Evolutionary conservation across 2,797 vertebrate species (phyloP).

Genomic region (Tachyglossus aculeatus): DNA sequence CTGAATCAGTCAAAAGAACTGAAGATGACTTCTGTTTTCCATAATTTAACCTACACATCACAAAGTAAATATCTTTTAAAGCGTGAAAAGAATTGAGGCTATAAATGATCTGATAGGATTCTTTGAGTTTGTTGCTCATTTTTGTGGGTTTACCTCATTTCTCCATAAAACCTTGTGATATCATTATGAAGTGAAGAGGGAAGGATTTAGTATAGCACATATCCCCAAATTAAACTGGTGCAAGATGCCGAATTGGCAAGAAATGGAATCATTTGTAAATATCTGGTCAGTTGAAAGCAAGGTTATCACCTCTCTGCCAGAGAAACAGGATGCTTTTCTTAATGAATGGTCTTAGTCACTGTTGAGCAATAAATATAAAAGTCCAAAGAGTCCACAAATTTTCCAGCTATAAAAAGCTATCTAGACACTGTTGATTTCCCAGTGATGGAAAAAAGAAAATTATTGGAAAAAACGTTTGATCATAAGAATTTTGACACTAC

Average conservation of each 20-base stretch:
- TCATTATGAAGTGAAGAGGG: background rate
- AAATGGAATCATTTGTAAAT: slow-evolving; percentile 64
- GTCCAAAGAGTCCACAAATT: slow-evolving; percentile 34
- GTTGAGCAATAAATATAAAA: slow-evolving; percentile 52
- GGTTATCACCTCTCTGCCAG: slow-evolving; percentile 61
- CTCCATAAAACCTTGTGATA: background rate
- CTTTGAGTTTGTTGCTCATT: background rate
- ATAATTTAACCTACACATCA: background rate
- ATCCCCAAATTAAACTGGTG: slow-evolving; percentile 58
- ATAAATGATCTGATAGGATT: background rate
- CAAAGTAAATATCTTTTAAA: background rate
- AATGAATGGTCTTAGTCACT: slow-evolving; percentile 43
- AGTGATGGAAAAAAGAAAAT: slow-evolving; percentile 34
- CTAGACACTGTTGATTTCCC: slow-evolving; percentile 30
- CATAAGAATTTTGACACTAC: slow-evolving; percentile 33
- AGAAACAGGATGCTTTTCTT: slow-evolving; percentile 56
- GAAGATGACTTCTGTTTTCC: too few relatives aligned
- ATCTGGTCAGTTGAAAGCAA: slow-evolving; percentile 40
- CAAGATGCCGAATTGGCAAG: slow-evolving; percentile 32
- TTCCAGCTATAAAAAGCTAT: slow-evolving; percentile 25
- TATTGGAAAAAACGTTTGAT: slow-evolving; percentile 46
- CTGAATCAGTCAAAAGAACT: too few relatives aligned
- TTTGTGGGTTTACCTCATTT: background rate
- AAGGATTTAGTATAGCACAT: background rate
- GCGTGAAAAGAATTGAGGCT: background rate